Base-by-base conservation (phyloP, 2,797 vertebrate genomes). In the Pangasius sanitwongsei region DNA sequence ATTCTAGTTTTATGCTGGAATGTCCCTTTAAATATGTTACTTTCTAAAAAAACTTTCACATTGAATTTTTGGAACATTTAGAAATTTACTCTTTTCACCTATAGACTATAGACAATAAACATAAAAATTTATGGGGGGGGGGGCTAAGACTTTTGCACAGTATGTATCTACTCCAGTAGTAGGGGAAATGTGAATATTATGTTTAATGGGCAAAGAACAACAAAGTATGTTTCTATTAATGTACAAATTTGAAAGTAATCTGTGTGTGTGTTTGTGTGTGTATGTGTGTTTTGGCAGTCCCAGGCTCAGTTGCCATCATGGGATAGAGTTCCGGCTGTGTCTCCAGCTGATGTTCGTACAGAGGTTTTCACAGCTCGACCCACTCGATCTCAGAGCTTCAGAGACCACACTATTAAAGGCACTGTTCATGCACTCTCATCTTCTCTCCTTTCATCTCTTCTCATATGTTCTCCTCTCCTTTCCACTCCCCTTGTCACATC, bases 291-390 rank as follows among this genome's bases (percentile, higher is more conserved):
- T 50, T 55, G 93, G 44, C 94, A 97, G 94, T 90, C 93, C 25
- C 95, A 95, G 93, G 90, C 96, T 88, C 97, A 97, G 95, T 91
- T 96, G 92, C 93, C 94, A 0, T 91, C 96, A 3, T 97, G 96
- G 94, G 94, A 96, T 69, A 95, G 96, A 87, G 93, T 94, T 69
- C 93, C 96, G 4, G 83, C 92, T 1, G 95, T 97, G 90, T 97
- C 97, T 20, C 96, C 97, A 0, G 96, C 97, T 0, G 97, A 98
- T 92, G 96, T 97, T 74, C 95, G 97, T 23, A 95, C 96, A 0
- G 97, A 98, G 87, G 97, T 94, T 63, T 98, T 97, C 90, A 97
- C 97, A 0, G 96, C 97, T 69, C 96, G 97, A 37, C 97, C 95
- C 0, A 94, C 95, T 7, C 95, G 96, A 92, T 96, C 96, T 48